Evolutionary conservation across 2,797 vertebrate genomes (phyloP).

Genomic region (Podarcis siculus): DNA sequence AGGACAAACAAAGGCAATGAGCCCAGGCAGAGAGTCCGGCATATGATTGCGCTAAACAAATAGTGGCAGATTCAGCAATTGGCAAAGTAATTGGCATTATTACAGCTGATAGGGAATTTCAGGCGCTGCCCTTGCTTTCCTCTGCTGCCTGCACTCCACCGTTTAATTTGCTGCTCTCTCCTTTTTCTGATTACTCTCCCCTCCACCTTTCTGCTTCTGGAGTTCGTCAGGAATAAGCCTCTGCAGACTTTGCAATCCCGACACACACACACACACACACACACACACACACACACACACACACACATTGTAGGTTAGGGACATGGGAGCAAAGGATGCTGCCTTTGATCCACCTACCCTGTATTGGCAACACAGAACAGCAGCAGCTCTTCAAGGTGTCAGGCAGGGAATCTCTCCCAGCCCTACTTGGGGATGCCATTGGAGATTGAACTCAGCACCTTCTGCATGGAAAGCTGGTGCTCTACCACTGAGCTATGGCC

Average conservation of each 20-base stretch:
- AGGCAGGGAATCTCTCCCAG: no score
- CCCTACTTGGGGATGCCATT: no score
- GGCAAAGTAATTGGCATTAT: constrained; percentile 80
- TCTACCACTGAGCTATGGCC: no score
- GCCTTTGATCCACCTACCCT: no score
- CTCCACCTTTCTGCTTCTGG: constrained; percentile 28
- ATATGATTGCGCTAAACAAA: constrained; percentile 74
- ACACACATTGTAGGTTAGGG: not conserved
- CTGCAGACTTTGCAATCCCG: constrained; percentile 34
- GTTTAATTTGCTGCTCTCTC: constrained; percentile 76
- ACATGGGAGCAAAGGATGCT: not conserved
- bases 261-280: no score
- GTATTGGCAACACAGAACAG: no score
- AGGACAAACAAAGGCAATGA: constrained; percentile 73
- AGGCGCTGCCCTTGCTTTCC: constrained; percentile 72
- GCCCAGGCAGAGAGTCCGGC: constrained; percentile 64
- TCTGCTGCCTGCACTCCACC: constrained; percentile 72
- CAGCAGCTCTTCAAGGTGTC: no score
- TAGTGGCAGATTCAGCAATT: constrained; percentile 76
- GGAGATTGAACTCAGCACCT: no score
- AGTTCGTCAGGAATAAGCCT: constrained; percentile 59
- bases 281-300: no score
- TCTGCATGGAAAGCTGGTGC: no score
- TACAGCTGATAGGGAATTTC: constrained; percentile 81
- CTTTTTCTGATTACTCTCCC: constrained; percentile 70